These are phyloP conservation scores for Drosophila micromelanica DNA, from an alignment of 1,140 invertebrate genomes.

Conservation along the genomic window DNA sequence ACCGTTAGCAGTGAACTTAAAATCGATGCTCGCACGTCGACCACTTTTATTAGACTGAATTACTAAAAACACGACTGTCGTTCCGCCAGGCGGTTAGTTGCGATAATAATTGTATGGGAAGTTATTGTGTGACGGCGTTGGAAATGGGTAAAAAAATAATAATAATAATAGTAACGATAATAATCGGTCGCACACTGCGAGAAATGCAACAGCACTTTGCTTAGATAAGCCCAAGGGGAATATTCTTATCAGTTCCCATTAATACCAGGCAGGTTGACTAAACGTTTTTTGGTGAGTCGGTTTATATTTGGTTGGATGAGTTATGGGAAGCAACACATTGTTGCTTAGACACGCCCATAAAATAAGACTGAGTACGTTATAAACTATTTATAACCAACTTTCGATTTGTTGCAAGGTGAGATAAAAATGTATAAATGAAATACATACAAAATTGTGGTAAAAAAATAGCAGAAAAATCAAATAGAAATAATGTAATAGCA, in stretches of 20 bases:
- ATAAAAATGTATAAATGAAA: not conserved
- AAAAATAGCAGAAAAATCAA: not conserved
- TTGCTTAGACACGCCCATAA: conserved; percentile 1
- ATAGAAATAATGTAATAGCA: not conserved
- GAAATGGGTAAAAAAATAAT: conserved; percentile 1
- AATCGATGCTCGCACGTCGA: conserved; percentile 30
- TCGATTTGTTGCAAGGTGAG: not conserved
- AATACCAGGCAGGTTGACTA: conserved; percentile 1
- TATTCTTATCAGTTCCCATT: conserved; percentile 15
- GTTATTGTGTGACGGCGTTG: conserved; percentile 29
- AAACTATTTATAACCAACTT: not conserved
- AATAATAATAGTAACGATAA: conserved; percentile 42
- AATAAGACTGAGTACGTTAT: not conserved
- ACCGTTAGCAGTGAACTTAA: not conserved
- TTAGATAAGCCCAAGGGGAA: not conserved
- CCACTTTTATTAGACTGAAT: conserved; percentile 46
- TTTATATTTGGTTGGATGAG: not conserved
- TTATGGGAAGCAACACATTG: not conserved
- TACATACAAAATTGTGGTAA: not conserved
- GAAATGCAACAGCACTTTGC: not conserved
- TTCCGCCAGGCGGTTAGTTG: conserved; percentile 18
- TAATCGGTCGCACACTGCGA: conserved; percentile 30
- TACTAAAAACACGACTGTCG: conserved; percentile 17
- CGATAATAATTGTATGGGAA: conserved; percentile 55
- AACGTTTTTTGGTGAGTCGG: not conserved